Evolutionary conservation across 2,888 invertebrate genomes (phyloP).

Genomic region (Diaprepes abbreviatus): DNA sequence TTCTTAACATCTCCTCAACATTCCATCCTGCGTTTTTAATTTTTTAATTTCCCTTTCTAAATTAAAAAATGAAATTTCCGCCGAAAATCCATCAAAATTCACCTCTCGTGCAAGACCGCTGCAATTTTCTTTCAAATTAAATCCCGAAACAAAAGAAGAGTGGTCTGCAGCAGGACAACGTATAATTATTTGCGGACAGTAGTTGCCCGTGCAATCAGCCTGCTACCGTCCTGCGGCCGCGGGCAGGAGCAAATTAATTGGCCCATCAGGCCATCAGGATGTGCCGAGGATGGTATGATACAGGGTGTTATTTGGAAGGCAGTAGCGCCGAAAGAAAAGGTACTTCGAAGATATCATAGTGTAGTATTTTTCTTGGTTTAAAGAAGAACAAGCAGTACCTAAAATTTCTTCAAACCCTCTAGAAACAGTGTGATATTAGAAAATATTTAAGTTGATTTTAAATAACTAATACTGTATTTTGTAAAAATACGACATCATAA

Average conservation of each 20-base stretch:
- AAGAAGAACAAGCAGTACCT: too few species aligned
- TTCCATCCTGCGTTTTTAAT: constrained; percentile 8
- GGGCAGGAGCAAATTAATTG: constrained; percentile 44
- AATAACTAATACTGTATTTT: too few species aligned
- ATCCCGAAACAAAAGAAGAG: constrained; percentile 52
- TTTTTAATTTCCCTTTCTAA: constrained; percentile 35
- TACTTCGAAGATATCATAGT: too few species aligned
- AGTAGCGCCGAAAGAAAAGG: constrained; percentile 18
- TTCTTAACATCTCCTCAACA: background rate
- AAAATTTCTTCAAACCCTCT: too few species aligned
- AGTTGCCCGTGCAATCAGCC: constrained; percentile 58
- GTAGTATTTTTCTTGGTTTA: too few species aligned
- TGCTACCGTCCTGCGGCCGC: constrained; percentile 50
- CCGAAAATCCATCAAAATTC: constrained; percentile 32
- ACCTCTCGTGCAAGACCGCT: constrained; percentile 34
- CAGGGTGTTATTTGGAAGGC: constrained; percentile 34
- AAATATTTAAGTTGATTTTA: too few species aligned
- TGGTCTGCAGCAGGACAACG: constrained; percentile 42
- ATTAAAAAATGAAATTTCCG: constrained; percentile 43
- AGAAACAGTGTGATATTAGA: too few species aligned
- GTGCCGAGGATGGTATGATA: constrained; percentile 25
- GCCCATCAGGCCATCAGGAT: constrained; percentile 44
- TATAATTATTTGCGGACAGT: constrained; percentile 59
- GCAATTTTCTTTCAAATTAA: constrained; percentile 48
- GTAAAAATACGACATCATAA: too few species aligned